Evolutionary conservation across 2,797 vertebrate genomes (phyloP).

Genomic region (Hippocampus kuda): DNA sequence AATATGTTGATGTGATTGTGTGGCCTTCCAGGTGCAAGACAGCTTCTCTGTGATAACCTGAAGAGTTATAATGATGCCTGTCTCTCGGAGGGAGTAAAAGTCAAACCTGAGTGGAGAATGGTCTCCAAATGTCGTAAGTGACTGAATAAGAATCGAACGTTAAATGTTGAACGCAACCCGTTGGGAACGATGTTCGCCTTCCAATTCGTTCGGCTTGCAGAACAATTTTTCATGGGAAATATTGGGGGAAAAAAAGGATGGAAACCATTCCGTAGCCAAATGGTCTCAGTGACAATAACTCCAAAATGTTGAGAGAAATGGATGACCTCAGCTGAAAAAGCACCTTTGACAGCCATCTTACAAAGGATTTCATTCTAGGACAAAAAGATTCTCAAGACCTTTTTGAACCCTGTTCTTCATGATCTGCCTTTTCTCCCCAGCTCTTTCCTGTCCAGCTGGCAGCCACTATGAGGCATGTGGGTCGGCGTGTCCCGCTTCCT

Average conservation of each 20-base stretch:
- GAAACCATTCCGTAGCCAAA: too few species aligned
- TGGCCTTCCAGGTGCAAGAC: conserved; percentile 19
- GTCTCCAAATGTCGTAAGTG: conserved; percentile 24
- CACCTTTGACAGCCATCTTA: not conserved
- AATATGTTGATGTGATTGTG: not conserved
- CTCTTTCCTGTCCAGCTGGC: conserved; percentile 10
- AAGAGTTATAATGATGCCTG: conserved; percentile 26
- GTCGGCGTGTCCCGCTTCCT: conserved; percentile 19
- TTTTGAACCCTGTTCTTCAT: not conserved
- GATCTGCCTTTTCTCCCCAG: conserved; percentile 7
- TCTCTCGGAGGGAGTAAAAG: conserved; percentile 1
- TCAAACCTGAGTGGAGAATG: conserved; percentile 18
- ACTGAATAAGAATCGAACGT: too few species aligned
- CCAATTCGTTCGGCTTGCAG: not conserved
- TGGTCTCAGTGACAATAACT: too few species aligned
- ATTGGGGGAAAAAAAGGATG: not conserved
- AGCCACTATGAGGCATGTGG: conserved; percentile 27
- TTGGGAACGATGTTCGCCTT: too few species aligned
- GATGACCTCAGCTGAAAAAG: not conserved
- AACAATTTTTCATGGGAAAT: not conserved
- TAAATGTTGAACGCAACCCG: not conserved
- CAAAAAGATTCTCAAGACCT: not conserved
- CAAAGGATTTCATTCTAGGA: not conserved
- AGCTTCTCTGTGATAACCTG: conserved; percentile 20
- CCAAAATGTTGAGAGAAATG: not conserved